phyloP scores from a whole-genome alignment of 1,140 invertebrate species.

The Lycorma delicatula region DNA sequence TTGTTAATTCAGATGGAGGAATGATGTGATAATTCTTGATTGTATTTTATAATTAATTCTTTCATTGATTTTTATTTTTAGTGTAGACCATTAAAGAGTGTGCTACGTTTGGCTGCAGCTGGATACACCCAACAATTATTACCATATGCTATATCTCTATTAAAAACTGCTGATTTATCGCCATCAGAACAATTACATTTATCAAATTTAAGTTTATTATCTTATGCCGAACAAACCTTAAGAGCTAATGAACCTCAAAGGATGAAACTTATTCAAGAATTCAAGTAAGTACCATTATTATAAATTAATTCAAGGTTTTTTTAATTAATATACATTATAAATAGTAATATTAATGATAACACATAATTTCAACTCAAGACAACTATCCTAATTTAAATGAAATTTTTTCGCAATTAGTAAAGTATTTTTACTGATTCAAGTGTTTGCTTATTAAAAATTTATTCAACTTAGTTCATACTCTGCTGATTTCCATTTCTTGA shows the following conservation, averaged over 20 bases:
- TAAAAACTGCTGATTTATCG: conserved; percentile 47
- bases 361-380: too few relatives aligned
- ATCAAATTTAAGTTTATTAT: conserved; percentile 57
- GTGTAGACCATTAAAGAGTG: conserved; percentile 57
- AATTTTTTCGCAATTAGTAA: too few relatives aligned
- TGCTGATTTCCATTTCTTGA: too few relatives aligned
- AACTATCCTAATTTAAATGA: too few relatives aligned
- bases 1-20: too few relatives aligned
- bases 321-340: too few relatives aligned
- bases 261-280: conserved; percentile 33
- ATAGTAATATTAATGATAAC: too few relatives aligned
- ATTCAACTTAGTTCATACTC: too few relatives aligned
- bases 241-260: conserved; percentile 29
- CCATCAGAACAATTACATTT: conserved; percentile 54
- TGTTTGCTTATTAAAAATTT: too few relatives aligned
- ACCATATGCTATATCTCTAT: conserved; percentile 48
- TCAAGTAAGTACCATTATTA: conserved; percentile 45
- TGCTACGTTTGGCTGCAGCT: conserved; percentile 61
- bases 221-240: conserved; percentile 52
- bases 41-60: conserved; percentile 11
- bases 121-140: conserved; percentile 61
- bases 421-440: too few relatives aligned
- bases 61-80: conserved; percentile 32
- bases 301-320: too few relatives aligned
- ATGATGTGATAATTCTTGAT: too few relatives aligned